Evolutionary conservation across 2,888 invertebrate species (phyloP).

Genomic region (Lithophane ornitopus): DNA sequence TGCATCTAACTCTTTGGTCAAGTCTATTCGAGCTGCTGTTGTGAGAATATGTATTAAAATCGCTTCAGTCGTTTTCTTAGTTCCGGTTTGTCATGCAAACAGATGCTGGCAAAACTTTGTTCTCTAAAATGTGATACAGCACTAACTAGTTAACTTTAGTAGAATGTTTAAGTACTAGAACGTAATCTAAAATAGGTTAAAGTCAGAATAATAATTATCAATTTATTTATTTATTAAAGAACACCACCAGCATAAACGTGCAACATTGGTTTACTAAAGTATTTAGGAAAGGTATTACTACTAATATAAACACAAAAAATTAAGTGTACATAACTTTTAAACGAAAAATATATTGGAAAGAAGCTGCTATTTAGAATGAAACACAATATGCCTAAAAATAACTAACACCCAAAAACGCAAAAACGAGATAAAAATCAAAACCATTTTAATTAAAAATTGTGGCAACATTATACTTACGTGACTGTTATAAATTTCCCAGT

Average conservation of each 20-base stretch:
- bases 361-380: neutral
- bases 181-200: neutral
- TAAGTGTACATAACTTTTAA: too few species aligned
- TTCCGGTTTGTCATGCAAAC: neutral
- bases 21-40: neutral
- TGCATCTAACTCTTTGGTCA: neutral
- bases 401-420: slow-evolving; percentile 41
- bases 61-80: slow-evolving; percentile 10
- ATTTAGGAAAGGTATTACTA: too few species aligned
- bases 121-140: neutral
- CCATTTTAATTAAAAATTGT: slow-evolving; percentile 80
- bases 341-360: too few species aligned
- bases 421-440: slow-evolving; percentile 71
- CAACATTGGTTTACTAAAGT: too few species aligned
- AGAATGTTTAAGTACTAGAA: neutral
- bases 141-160: too few species aligned
- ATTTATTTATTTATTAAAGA: neutral
- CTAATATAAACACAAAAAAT: too few species aligned
- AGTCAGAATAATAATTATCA: neutral
- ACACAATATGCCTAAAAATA: neutral
- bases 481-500: slow-evolving; percentile 78
- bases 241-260: too few species aligned
- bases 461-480: slow-evolving; percentile 80
- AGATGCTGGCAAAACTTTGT: slow-evolving; percentile 6
- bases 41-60: slow-evolving; percentile 1